These are phyloP conservation scores for Dendrophyllia cribrosa DNA, from an alignment of 64 coral and sea anemone genomes.

Conservation along the genomic window DNA sequence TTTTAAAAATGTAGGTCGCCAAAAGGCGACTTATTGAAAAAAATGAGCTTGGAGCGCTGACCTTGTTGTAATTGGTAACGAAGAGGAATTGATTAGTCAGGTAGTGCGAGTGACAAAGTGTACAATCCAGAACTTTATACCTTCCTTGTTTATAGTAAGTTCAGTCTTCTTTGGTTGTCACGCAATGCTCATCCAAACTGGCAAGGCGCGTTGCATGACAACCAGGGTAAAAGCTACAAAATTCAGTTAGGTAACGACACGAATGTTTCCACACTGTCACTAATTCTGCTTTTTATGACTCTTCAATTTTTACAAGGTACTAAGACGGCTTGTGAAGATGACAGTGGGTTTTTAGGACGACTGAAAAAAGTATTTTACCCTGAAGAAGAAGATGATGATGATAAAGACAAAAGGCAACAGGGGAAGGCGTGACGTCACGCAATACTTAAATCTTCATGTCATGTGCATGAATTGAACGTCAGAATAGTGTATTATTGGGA, in stretches of 20 bases:
- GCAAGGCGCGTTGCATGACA: too few relatives aligned
- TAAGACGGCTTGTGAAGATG: slow-evolving; percentile 36
- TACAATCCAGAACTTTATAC: background rate
- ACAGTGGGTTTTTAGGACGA: slow-evolving; percentile 18
- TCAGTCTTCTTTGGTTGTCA: background rate
- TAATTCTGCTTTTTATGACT: slow-evolving; percentile 40
- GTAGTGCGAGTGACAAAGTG: slow-evolving; percentile 20
- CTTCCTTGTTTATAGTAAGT: background rate
- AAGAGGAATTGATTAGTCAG: slow-evolving; percentile 24
- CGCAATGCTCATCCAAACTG: too few relatives aligned
- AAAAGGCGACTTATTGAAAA: too few relatives aligned
- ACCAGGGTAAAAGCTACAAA: too few relatives aligned
- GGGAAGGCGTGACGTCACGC: slow-evolving; percentile 12
- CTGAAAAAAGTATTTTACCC: slow-evolving; percentile 39
- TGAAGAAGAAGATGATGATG: slow-evolving; percentile 18
- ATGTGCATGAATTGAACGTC: background rate
- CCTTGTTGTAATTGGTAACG: background rate
- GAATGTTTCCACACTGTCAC: slow-evolving; percentile 15
- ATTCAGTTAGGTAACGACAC: background rate
- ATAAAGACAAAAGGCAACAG: slow-evolving; percentile 31
- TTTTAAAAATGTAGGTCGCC: too few relatives aligned
- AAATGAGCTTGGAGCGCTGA: too few relatives aligned
- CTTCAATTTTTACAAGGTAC: slow-evolving; percentile 47
- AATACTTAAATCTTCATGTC: background rate
- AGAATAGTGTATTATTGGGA: background rate